Base-by-base conservation (phyloP, 2,113 vertebrate genomes). In the Chionomys nivalis region DNA sequence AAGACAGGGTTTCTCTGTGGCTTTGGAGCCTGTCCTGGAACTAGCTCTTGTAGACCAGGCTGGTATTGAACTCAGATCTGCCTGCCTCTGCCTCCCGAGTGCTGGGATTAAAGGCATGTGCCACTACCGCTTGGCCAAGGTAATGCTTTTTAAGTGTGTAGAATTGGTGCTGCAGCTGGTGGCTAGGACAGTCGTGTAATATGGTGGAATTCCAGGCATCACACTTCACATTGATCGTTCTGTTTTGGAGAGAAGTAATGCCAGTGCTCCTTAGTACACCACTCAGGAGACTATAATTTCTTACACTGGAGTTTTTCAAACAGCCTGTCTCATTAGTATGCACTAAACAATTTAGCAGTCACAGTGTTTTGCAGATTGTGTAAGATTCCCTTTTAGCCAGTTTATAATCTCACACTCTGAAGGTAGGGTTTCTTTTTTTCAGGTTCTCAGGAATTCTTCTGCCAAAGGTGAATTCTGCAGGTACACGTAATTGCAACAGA, bases 401-500 rank as follows among this genome's bases (percentile, higher is more conserved):
- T 98, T 98, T 98, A 98, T 98, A 94, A 87, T 98, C 95, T 98
- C 97, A 93, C 98, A 93, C 98, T 99, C 98, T n/a, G n/a, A 98
- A 98, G 98, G 98, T 97, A 98, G 98, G 98, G 98, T 98, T 98
- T 98, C 98, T 98, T 98, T 98, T 98, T 98, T 98, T 98, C 98
- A 98, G 98, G 98, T 99, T 98, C 98, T 98, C 98, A 98, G 98
- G 98, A 98, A 99, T 98, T 98, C 98, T 98, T 98, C 98, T 94
- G 98, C 97, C 98, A 98, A 98, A 98, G 98, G 98, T 98, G 98
- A 98, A 98, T 98, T 99, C 98, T 98, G 98, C 98, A 98, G 98
- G 98, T 99, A 98, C 98, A 98, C 97, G 94, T 97, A 97, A 98
- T 98, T 98, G 98, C 97, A 98, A 98, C 98, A 98, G 98, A 99